Percentiles rank a stretch among this genome's conserved stretches.
Conservation (phyloP, 2,888 invertebrate genomes). For the Leptopilina syphax region DNA sequence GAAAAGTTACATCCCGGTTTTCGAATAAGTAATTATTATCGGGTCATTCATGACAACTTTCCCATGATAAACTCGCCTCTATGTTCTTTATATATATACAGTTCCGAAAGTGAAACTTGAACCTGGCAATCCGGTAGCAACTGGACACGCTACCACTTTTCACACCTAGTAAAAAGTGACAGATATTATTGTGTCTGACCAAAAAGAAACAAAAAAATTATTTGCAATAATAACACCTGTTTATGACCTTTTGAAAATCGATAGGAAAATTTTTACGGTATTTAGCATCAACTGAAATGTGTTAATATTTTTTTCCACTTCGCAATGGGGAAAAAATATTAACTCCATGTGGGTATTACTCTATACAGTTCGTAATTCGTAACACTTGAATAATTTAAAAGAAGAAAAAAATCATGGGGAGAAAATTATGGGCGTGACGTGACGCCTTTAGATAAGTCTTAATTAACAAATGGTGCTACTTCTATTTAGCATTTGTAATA, state of each 20-base stretch:
- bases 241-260: background rate
- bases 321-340: too few species aligned
- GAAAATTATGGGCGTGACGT: conserved; percentile 5
- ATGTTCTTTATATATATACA: background rate
- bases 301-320: too few species aligned
- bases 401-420: background rate
- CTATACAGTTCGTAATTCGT: too few species aligned
- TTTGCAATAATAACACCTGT: too few species aligned
- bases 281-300: background rate
- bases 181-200: background rate
- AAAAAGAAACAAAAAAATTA: background rate
- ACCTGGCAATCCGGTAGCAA: conserved; percentile 36
- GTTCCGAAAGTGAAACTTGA: conserved; percentile 39
- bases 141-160: conserved; percentile 25
- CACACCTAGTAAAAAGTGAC: conserved; percentile 26
- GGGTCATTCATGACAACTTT: conserved; percentile 27
- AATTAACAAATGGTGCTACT: conserved; percentile 8
- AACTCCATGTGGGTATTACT: too few species aligned
- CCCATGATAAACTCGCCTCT: conserved; percentile 8
- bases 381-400: background rate
- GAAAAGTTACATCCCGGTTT: too few species aligned
- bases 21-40: too few species aligned
- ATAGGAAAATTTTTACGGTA: background rate
- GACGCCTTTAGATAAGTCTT: background rate
- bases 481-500: background rate